Evolutionary conservation across 2,888 invertebrate genomes (phyloP).

Genomic region (Drosophila infuscata): DNA sequence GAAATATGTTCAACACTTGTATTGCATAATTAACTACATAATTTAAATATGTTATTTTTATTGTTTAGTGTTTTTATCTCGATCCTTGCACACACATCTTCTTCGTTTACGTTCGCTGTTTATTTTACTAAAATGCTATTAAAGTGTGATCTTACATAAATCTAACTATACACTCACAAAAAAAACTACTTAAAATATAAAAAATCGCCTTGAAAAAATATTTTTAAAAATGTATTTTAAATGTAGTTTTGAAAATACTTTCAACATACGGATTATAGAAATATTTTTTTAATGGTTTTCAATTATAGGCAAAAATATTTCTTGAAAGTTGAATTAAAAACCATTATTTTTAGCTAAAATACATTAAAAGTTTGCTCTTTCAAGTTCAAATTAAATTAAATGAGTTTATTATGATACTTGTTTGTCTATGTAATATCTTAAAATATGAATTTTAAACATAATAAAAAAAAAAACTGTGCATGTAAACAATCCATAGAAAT

Average conservation of each 20-base stretch:
- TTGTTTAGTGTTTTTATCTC: conserved; percentile 11
- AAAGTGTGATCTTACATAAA: conserved; percentile 4
- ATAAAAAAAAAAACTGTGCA: too few species aligned
- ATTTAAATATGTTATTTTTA: conserved; percentile 9
- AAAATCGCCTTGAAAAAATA: not conserved
- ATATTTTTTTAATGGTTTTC: not conserved
- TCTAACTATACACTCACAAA: not conserved
- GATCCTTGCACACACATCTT: conserved; percentile 14
- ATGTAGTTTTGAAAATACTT: not conserved
- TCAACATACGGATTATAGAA: not conserved
- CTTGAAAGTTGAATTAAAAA: not conserved
- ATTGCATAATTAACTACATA: conserved; percentile 21
- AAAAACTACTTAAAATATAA: not conserved
- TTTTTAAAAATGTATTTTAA: not conserved
- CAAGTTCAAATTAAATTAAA: not conserved
- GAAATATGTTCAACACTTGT: conserved; percentile 2
- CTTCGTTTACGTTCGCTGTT: conserved; percentile 32
- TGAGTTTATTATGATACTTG: not conserved
- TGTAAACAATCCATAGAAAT: not conserved
- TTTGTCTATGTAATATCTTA: not conserved
- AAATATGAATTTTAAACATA: not conserved
- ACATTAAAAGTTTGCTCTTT: not conserved
- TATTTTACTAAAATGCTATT: not conserved
- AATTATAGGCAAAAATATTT: not conserved
- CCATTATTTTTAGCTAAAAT: not conserved